Base-by-base conservation (phyloP, 2,888 invertebrate genomes). In the Gasteruption jaculator region DNA sequence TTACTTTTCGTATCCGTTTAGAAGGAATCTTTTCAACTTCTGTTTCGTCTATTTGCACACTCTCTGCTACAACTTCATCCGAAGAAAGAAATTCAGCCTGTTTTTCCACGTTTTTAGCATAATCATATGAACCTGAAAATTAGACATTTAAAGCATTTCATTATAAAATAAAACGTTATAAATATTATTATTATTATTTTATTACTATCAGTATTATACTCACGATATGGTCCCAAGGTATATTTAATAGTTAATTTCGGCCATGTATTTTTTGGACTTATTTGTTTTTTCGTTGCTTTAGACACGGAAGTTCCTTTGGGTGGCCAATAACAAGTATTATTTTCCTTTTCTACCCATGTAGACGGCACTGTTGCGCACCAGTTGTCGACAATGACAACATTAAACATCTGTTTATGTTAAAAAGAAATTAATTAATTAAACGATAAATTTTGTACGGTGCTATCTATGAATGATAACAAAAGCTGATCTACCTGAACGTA, bases 41-140 rank as follows among this genome's bases (percentile, higher is more conserved):
- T 30, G 4, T 11, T n/a, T 30, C 30, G 6, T 30, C 30, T n/a
- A n/a, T n/a, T 11, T 30, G 30, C 30, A 30, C 18, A 30, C 30
- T 30, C n/a, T 30, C 30, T 10, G 30, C 30, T 30, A 8, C 30
- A 30, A 30, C 11, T 30, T 30, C 30, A 30, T 30, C 30, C 25
- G 25, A 25, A 25, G 25, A 25, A 25, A 25, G 25, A 25, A 25
- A 25, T 25, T 25, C 25, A 25, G n/a, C n/a, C n/a, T n/a, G n/a
- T n/a, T n/a, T n/a, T n/a, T n/a, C n/a, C n/a, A n/a, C n/a, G n/a
- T n/a, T n/a, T n/a, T n/a, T n/a, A n/a, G n/a, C n/a, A n/a, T n/a
- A n/a, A n/a, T n/a, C n/a, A n/a, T n/a, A n/a, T n/a, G n/a, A n/a
- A n/a, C n/a, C n/a, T n/a, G n/a, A n/a, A n/a, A n/a, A n/a, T n/a